These are phyloP conservation scores for Poecilia picta DNA, from an alignment of 2,797 vertebrate genomes.

Conservation along the genomic window DNA sequence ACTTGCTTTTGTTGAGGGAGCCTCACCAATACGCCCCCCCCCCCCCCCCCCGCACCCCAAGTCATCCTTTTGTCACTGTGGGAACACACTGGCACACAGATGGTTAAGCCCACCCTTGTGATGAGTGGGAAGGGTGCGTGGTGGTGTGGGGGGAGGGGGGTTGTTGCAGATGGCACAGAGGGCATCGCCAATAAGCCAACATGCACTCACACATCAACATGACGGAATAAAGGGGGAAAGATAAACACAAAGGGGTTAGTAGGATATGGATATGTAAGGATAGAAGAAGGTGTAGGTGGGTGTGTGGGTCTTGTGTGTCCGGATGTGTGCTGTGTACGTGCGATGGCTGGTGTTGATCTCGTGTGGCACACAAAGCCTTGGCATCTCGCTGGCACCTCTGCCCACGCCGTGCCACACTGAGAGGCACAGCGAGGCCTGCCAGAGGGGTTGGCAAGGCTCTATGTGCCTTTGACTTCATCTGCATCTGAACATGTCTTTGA, in stretches of 20 bases:
- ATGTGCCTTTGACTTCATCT: constrained; percentile 51
- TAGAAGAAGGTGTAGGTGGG: constrained; percentile 54
- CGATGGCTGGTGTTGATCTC: constrained; percentile 57
- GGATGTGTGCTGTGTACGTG: constrained; percentile 38
- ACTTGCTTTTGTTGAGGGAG: constrained; percentile 36
- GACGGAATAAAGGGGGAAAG: constrained; percentile 25
- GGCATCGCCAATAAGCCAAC: constrained; percentile 82
- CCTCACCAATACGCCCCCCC: constrained; percentile 40
- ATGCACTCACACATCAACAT: constrained; percentile 41
- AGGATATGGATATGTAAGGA: constrained; percentile 25
- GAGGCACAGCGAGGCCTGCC: constrained; percentile 69
- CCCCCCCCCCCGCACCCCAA: constrained; percentile 7
- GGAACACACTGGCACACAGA: constrained; percentile 85
- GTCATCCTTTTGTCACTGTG: constrained; percentile 62
- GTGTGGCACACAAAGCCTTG: constrained; percentile 73
- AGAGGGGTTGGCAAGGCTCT: constrained; percentile 67
- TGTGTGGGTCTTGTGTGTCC: constrained; percentile 44
- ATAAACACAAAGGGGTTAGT: constrained; percentile 21
- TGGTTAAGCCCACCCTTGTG: constrained; percentile 86
- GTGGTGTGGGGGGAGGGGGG: constrained; percentile 33
- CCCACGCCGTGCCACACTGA: constrained; percentile 71
- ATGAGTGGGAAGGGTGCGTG: constrained; percentile 69
- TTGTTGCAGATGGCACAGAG: constrained; percentile 86
- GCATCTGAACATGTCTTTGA: constrained; percentile 37
- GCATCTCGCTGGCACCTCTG: constrained; percentile 72